A percentile compares a stretch with the other conserved stretches of the same genome.
Conservation (phyloP, 2,797 vertebrate genomes). For the Sitta carolinensis region DNA sequence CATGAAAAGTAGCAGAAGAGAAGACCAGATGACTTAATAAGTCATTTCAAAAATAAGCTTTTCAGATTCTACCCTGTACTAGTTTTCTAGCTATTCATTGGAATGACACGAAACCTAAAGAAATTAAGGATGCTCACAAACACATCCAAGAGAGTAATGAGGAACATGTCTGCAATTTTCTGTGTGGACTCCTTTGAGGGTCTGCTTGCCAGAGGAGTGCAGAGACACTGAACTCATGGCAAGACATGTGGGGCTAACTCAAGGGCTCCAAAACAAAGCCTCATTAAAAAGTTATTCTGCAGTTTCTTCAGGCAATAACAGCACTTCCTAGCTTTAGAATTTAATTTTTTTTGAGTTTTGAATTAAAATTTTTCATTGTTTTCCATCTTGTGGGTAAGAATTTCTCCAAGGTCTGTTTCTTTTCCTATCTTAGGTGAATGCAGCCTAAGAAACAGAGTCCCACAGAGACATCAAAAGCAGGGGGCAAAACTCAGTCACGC, state of each 20-base stretch:
- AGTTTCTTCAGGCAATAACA: background rate
- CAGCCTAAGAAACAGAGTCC: background rate
- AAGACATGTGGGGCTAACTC: background rate
- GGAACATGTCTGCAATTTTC: background rate
- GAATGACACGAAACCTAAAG: background rate
- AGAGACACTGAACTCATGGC: background rate
- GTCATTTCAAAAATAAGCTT: background rate
- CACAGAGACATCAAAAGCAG: background rate
- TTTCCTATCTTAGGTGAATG: background rate
- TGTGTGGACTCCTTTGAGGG: background rate
- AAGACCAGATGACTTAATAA: background rate
- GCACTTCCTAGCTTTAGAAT: background rate
- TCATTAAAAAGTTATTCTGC: background rate
- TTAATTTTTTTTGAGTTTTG: background rate
- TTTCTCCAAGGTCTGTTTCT: background rate
- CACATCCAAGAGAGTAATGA: background rate
- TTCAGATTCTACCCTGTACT: background rate
- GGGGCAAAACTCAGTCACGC: background rate
- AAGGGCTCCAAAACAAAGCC: background rate
- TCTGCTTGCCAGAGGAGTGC: background rate
- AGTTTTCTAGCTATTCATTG: background rate
- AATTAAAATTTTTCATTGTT: background rate
- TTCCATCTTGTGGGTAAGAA: background rate
- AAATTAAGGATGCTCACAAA: background rate
- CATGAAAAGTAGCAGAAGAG: background rate